A percentile compares a stretch with the other conserved stretches of the same genome.
phyloP scores from a whole-genome alignment of 2,113 vertebrate species.

The Leptosomus discolor region DNA sequence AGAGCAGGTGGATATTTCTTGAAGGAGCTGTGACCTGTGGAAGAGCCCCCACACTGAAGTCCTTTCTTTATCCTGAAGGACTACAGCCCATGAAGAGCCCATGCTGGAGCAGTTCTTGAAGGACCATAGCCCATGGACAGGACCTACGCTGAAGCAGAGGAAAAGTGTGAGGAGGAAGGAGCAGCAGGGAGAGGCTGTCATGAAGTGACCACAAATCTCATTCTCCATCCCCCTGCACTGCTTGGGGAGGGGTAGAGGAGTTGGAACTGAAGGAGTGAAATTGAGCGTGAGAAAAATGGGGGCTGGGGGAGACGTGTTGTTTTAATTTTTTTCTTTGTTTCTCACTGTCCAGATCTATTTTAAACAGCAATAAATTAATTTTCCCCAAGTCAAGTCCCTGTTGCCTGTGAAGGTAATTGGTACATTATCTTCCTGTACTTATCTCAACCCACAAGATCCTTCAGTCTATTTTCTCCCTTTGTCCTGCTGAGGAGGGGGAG shows the following conservation, averaged over 20 bases:
- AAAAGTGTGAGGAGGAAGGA: not conserved
- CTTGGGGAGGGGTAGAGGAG: rapidly evolving
- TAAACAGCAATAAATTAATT: not conserved
- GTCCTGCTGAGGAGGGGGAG: rapidly evolving
- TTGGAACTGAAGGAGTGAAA: not conserved
- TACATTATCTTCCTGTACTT: not conserved
- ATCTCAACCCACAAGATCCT: not conserved
- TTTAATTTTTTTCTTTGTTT: not conserved
- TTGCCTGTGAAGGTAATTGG: not conserved
- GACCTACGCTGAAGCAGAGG: not conserved
- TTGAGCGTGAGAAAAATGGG: rapidly evolving
- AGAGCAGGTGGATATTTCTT: not conserved
- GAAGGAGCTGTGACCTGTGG: not conserved
- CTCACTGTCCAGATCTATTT: not conserved
- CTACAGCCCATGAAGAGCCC: not conserved
- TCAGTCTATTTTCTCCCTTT: not conserved
- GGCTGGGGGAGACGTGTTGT: rapidly evolving
- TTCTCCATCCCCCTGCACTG: not conserved
- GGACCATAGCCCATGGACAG: not conserved
- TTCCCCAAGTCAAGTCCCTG: not conserved
- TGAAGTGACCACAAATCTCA: not conserved
- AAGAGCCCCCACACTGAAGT: not conserved
- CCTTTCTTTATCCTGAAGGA: not conserved
- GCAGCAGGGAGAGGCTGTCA: not conserved
- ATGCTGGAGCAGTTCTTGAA: not conserved